Evolutionary conservation across 2,797 vertebrate genomes (phyloP), one percentile per base, ranked within the genome.

Genomic region (Cossypha caffra): DNA sequence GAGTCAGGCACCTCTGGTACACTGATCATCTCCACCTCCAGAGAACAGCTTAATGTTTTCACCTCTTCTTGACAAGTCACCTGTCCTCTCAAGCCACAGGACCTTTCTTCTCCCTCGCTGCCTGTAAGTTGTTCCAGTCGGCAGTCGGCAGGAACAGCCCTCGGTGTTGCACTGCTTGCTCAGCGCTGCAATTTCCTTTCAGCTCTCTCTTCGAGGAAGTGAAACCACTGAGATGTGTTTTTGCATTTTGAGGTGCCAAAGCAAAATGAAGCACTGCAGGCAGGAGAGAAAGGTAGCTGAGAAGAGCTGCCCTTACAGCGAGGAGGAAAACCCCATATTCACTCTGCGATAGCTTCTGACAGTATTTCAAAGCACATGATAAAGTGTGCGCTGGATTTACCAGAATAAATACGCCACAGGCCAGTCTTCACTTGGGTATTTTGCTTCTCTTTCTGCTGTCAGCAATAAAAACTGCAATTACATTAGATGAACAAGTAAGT

Each of bases 401-500:
- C 1, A 0, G 48, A 84, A 50, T 40, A 75, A 76, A 48, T 75
- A 86, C 64, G 15, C 66, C 37, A 40, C 17, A 21, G 68, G 59
- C 61, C 24, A 35, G 37, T 33, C 57, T 75, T 75, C 38, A 23
- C 28, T 72, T 9, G 4, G 12, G 20, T 69, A 8, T 74, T 93
- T 78, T 86, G 23, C 31, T 33, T 84, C 31, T 37, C 13, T 38
- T 87, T 91, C 51, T 59, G 33, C 71, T 81, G 8, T 55, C 66
- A 43, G 26, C 54, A 25, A 26, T 90, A 73, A 57, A 79, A 87
- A 19, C 66, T 82, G 48, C 52, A 79, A 33, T 89, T 91, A 31
- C 71, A 9, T 79, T 85, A 79, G 90, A 79, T 82, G 90, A 96
- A 73, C 80, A 82, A 97, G 92, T 97, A 95, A 97, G 95, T 94